phyloP scores from a whole-genome alignment of 2,113 vertebrate genomes.

The Xyliphius kryptos region DNA sequence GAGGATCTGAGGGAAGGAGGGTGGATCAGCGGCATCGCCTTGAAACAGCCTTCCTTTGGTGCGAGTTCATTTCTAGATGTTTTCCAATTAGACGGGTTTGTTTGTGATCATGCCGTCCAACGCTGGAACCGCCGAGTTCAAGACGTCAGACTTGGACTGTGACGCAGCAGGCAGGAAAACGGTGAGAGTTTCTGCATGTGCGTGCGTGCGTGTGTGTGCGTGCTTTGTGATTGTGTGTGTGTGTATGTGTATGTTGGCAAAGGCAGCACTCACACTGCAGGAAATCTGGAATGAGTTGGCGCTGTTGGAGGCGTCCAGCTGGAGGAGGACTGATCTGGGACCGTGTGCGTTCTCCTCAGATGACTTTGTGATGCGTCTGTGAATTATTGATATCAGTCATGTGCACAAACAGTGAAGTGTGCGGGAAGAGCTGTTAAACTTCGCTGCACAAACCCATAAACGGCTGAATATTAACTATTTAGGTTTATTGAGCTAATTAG shows the following conservation, averaged over 20 bases:
- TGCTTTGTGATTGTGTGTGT: not conserved
- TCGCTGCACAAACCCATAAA: conserved; percentile 4
- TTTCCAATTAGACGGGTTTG: conserved; percentile 12
- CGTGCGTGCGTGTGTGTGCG: not conserved
- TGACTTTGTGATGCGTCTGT: conserved; percentile 8
- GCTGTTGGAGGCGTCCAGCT: not conserved
- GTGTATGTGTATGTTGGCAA: conserved; percentile 1
- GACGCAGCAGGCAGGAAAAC: conserved; percentile 46
- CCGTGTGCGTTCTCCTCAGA: conserved; percentile 27
- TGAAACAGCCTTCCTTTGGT: conserved; percentile 24
- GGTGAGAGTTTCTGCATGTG: conserved; percentile 38
- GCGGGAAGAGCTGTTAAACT: not conserved
- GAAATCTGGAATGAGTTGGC: conserved; percentile 14
- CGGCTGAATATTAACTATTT: not conserved
- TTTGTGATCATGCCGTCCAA: conserved; percentile 61
- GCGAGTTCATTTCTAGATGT: conserved; percentile 30
- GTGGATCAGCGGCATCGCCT: conserved; percentile 37
- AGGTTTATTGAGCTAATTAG: not conserved
- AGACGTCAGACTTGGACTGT: conserved; percentile 45
- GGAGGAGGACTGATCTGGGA: conserved; percentile 13
- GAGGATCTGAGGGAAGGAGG: conserved; percentile 45
- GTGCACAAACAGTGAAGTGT: not conserved
- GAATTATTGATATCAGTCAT: conserved; percentile 15
- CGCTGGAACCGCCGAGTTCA: conserved; percentile 43
- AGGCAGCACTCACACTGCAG: conserved; percentile 10